Base-by-base conservation (phyloP, 2,797 vertebrate species). In the Oceanodroma leucorhoa region DNA sequence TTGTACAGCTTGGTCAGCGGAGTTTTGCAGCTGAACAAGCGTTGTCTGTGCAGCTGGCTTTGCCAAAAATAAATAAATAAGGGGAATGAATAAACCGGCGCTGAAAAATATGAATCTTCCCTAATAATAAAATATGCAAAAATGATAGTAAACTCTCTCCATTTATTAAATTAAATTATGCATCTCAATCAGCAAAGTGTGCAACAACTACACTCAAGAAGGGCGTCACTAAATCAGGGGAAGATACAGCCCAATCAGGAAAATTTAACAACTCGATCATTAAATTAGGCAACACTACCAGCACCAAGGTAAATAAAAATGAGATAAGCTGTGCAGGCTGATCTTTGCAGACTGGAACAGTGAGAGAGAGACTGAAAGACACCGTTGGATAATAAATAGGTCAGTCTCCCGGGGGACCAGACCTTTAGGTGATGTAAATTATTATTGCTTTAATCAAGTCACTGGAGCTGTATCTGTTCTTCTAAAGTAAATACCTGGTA, bases 161-260 rank as follows among this genome's bases (percentile, higher is more conserved):
- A 97, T 98, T 98, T 97, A 97, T 97, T 97, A 97, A 97, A 97
- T 97, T 81, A 97, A 97, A 97, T 97, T 95, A 97, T 95, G 83
- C 91, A 94, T 94, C 71, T 97, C 93, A 96, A 76, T 97, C 95
- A 96, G 76, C 78, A 96, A 96, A 97, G 76, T 82, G 23, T 65
- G 94, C 94, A 93, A 89, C 79, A 73, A 94, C 70, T 92, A 66
- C 84, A 87, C 77, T 92, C 77, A 80, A 95, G 93, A 83, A 79
- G 93, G 94, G 91, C 38, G n/a, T 91, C 89, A 87, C 76, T 94
- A 91, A 89, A 95, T 93, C 88, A 95, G 75, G 32, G 82, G 45
- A 94, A 96, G 90, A 93, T 45, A 76, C 36, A 88, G 46, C 81
- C 83, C 91, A 94, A 96, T 94, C 89, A 94, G 79, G 84, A 94